A percentile compares a stretch with the other conserved stretches of the same genome.
Evolutionary conservation across 2,888 invertebrate genomes (phyloP).

Genomic region (Crocallis elinguaria): DNA sequence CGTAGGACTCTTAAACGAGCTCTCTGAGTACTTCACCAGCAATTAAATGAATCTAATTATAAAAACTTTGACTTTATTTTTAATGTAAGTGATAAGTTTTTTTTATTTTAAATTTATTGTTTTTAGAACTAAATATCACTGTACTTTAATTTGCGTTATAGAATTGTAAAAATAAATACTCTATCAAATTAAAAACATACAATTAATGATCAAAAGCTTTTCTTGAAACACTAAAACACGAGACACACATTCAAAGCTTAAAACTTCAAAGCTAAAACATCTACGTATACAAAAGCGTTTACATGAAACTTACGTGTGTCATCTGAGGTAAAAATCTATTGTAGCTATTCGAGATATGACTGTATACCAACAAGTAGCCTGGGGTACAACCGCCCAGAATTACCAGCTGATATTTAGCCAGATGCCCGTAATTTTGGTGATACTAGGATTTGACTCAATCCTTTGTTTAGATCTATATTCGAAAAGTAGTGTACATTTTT

Average conservation of each 20-base stretch:
- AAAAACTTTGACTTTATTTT: no score
- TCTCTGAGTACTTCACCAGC: no score
- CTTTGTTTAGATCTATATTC: constrained; percentile 4
- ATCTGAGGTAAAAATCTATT: constrained; percentile 36
- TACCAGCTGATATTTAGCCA: constrained; percentile 99
- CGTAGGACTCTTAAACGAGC: no score
- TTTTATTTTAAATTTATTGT: no score
- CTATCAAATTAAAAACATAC: not conserved
- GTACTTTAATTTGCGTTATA: no score
- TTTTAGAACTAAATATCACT: no score
- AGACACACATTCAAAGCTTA: constrained; percentile 52
- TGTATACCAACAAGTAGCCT: constrained; percentile 95
- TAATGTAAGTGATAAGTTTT: no score
- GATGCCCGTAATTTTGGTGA: constrained; percentile 34
- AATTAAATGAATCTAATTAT: no score
- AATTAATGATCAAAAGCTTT: not conserved
- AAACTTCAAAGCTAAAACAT: constrained; percentile 36
- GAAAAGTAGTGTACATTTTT: constrained; percentile 1
- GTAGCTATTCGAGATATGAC: constrained; percentile 58
- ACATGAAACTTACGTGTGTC: constrained; percentile 68
- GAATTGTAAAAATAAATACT: not conserved
- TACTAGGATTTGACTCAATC: constrained; percentile 3
- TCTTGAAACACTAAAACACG: constrained; percentile 23
- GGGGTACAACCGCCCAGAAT: constrained; percentile 94
- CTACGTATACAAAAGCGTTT: constrained; percentile 43